Evolutionary conservation across 2,113 vertebrate genomes (phyloP), one percentile per base, ranked within the genome.

Genomic region (Zosterops pallidus): DNA sequence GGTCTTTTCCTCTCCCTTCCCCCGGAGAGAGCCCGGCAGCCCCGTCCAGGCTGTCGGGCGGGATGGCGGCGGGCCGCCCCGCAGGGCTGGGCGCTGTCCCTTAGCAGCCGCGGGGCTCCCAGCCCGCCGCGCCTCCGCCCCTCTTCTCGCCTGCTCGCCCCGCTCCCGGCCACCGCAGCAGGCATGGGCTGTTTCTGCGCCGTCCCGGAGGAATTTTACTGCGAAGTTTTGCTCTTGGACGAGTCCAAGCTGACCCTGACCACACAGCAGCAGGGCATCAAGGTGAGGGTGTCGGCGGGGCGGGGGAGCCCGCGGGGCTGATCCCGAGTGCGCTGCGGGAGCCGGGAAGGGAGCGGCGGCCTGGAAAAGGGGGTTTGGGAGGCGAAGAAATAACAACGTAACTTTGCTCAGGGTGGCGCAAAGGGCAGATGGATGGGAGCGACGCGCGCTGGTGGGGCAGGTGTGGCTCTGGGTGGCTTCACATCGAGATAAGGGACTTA

Each of bases 181-280:
- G 97, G 91, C 91, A 99, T 99, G 98, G 98, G 98, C 86, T 99
- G 99, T 81, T 99, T 99, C 97, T 98, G 98, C 94, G 98, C 98
- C 1, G 98, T 98, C 46, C 98, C 98, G 57, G 99, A 99, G 92
- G 99, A 99, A 94, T 99, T 99, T 85, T 99, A 99, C 94, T 99
- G 98, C 94, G 99, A 99, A 97, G 98, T 99, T 95, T 95, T 99
- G 96, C 98, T 99, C 52, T 97, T 99, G 97, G 98, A 99, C 31
- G 98, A 99, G 83, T 98, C 98, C 80, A 99, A 99, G 96, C 97
- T 99, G 79, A 97, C 97, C 8, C 97, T 99, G 57, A 98, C 98
- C 46, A 97, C 97, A 9, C 98, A 99, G 77, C 98, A 98, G 80
- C 98, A 98, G 88, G 98, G 98, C 85, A 98, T 99, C 94, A 99